phyloP scores from a whole-genome alignment of 2,888 invertebrate species.

The Leucozona laternaria region DNA sequence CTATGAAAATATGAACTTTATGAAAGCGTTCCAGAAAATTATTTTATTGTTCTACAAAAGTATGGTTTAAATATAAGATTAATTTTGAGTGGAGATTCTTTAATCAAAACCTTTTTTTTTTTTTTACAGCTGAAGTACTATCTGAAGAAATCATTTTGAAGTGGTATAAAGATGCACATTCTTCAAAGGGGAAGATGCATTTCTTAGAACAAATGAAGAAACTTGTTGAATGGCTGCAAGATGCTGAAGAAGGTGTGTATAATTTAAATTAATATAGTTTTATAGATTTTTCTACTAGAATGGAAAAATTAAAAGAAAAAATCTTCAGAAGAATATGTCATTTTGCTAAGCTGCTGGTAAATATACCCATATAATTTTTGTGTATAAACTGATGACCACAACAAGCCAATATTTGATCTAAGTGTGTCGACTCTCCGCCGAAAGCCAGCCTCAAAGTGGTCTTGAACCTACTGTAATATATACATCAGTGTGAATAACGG shows the following conservation, averaged over 20 bases:
- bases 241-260: conserved; percentile 92
- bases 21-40: conserved; percentile 99
- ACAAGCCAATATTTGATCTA: too few relatives aligned
- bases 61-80: conserved; percentile 81
- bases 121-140: conserved; percentile 90
- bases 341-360: too few relatives aligned
- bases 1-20: conserved; percentile 99
- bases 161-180: conserved; percentile 98
- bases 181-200: conserved; percentile 97
- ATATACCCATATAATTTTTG: too few relatives aligned
- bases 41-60: conserved; percentile 98
- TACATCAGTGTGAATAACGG: too few relatives aligned
- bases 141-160: conserved; percentile 97
- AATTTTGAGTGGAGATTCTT: background rate
- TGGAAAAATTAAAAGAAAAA: too few relatives aligned
- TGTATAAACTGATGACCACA: too few relatives aligned
- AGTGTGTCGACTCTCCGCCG: too few relatives aligned
- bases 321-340: too few relatives aligned
- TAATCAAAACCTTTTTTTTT: conserved; percentile 4
- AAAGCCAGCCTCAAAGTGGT: too few relatives aligned
- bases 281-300: too few relatives aligned
- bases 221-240: conserved; percentile 98
- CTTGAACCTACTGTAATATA: too few relatives aligned
- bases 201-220: conserved; percentile 99
- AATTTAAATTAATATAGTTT: background rate